Percentiles rank a stretch among this genome's conserved stretches.
Conservation (phyloP, 2,888 invertebrate genomes). For the Amaurobius ferox region DNA sequence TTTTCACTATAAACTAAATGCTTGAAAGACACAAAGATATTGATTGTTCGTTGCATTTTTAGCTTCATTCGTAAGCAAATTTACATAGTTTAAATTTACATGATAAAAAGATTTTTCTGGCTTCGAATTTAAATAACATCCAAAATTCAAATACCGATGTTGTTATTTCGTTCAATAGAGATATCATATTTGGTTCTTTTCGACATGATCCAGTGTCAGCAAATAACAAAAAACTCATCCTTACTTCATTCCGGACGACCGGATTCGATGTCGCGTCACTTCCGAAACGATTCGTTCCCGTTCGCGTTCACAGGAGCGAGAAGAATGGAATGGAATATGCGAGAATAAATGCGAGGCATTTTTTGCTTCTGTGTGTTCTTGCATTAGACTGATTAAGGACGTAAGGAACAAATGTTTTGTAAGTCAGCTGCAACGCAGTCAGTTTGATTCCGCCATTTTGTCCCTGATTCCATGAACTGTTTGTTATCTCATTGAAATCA, state of each 20-base stretch:
- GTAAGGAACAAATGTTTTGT: neutral
- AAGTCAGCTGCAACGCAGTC: neutral
- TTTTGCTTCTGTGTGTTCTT: neutral
- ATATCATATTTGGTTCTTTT: conserved; percentile 39
- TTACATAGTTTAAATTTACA: too few relatives aligned
- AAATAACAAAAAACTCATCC: conserved; percentile 39
- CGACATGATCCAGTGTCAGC: conserved; percentile 12
- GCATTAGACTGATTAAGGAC: conserved; percentile 11
- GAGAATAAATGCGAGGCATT: neutral
- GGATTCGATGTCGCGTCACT: conserved; percentile 66
- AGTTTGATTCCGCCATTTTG: neutral
- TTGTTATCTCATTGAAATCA: neutral
- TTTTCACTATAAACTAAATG: too few relatives aligned
- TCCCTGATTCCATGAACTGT: neutral
- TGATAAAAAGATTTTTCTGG: neutral
- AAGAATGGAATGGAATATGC: conserved; percentile 62
- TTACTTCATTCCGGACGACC: conserved; percentile 60
- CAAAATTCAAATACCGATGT: neutral
- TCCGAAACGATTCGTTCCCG: conserved; percentile 64
- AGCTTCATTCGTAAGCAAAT: too few relatives aligned
- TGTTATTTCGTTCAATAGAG: neutral
- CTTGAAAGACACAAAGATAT: too few relatives aligned
- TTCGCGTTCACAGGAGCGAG: conserved; percentile 61
- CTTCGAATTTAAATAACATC: neutral
- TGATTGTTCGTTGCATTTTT: too few relatives aligned